phyloP scores from a whole-genome alignment of 2,888 invertebrate genomes.

The Notodonta ziczac region DNA sequence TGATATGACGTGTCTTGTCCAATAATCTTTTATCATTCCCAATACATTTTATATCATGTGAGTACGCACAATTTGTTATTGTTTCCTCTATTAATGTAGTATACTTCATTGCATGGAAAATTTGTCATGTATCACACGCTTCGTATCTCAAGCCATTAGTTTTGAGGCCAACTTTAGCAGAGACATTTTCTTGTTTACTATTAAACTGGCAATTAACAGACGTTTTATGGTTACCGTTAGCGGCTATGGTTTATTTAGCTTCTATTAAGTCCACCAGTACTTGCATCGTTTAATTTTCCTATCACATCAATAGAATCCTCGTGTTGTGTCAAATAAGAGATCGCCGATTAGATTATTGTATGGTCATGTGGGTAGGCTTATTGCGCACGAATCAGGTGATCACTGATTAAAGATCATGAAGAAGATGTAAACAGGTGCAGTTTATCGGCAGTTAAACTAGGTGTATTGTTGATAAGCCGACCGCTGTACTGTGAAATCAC shows the following conservation, averaged over 20 bases:
- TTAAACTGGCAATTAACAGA: conserved; percentile 37
- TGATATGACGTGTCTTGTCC: neutral
- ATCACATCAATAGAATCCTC: conserved; percentile 26
- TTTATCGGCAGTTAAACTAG: conserved; percentile 42
- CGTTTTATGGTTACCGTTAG: conserved; percentile 12
- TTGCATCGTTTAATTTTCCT: conserved; percentile 5
- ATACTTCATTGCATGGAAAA: conserved; percentile 41
- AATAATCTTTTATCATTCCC: neutral
- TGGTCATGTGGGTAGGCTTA: conserved; percentile 57
- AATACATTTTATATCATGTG: neutral
- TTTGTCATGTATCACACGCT: conserved; percentile 44
- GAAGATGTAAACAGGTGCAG: conserved; percentile 44
- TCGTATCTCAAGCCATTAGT: conserved; percentile 42
- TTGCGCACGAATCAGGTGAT: conserved; percentile 64
- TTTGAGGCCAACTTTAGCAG: conserved; percentile 52
- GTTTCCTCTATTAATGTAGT: too few species aligned
- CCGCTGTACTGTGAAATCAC: conserved; percentile 47
- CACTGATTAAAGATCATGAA: conserved; percentile 40
- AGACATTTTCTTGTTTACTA: conserved; percentile 37
- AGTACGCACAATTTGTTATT: neutral
- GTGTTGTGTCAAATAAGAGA: conserved; percentile 40
- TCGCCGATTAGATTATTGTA: conserved; percentile 48
- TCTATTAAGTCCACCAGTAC: neutral
- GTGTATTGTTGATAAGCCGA: conserved; percentile 36
- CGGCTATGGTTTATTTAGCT: neutral